These are phyloP conservation scores for Sprattus sprattus DNA, from an alignment of 2,113 vertebrate species.

Conservation along the genomic window DNA sequence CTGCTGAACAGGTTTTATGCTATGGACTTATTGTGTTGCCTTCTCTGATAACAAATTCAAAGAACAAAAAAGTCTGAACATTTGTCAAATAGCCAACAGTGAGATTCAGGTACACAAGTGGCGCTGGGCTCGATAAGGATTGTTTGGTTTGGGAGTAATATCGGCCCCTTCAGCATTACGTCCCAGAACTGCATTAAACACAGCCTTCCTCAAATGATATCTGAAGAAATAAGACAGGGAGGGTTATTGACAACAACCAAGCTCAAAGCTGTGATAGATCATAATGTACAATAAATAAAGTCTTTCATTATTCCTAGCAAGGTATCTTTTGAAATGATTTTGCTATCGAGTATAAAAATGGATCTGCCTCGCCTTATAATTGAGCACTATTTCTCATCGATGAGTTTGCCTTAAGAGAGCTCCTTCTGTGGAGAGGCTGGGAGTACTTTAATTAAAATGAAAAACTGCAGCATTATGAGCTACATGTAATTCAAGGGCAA, in stretches of 20 bases:
- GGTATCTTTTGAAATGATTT: conserved; percentile 21
- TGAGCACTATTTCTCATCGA: conserved; percentile 30
- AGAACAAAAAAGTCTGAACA: no score
- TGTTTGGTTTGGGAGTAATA: not conserved
- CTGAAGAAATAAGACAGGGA: conserved; percentile 4
- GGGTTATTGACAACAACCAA: not conserved
- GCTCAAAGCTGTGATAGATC: conserved; percentile 16
- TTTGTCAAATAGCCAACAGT: no score
- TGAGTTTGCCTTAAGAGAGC: conserved; percentile 27
- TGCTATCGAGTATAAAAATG: conserved; percentile 21
- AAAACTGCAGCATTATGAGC: conserved; percentile 10
- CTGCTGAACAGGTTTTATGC: no score
- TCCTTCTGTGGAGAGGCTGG: conserved; percentile 15
- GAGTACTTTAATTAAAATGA: conserved; percentile 49
- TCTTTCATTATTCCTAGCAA: conserved; percentile 30
- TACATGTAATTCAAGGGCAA: conserved; percentile 38
- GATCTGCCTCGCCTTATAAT: conserved; percentile 37
- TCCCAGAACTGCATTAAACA: not conserved
- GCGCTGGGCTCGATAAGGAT: not conserved
- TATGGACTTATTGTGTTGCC: no score
- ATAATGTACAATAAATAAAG: conserved; percentile 27
- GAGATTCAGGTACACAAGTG: no score
- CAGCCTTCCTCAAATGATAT: not conserved
- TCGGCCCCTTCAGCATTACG: not conserved
- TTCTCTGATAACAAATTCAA: no score